These are phyloP conservation scores for Girardinichthys multiradiatus DNA, from an alignment of 2,113 vertebrate genomes.

Conservation along the genomic window DNA sequence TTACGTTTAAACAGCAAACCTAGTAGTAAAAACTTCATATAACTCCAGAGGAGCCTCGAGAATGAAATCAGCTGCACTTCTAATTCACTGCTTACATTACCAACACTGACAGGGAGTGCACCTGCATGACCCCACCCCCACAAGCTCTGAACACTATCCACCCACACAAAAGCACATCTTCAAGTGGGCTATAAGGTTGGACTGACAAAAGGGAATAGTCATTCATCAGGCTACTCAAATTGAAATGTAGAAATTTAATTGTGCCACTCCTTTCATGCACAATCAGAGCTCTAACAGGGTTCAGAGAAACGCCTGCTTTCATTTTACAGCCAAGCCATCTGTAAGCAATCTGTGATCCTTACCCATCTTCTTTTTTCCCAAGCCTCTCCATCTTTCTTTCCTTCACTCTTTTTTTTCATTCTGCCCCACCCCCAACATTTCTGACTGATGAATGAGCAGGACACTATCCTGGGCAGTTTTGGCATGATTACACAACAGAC, in stretches of 20 bases:
- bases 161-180: not conserved
- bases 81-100: slow-evolving; percentile 47
- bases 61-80: slow-evolving; percentile 52
- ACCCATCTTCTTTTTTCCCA: slow-evolving; percentile 60
- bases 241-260: not conserved
- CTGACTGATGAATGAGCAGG: slow-evolving; percentile 61
- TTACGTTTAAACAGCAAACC: slow-evolving; percentile 2
- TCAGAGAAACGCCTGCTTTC: slow-evolving; percentile 41
- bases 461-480: slow-evolving; percentile 23
- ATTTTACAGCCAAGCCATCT: slow-evolving; percentile 76
- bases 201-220: not conserved
- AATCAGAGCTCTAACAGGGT: slow-evolving; percentile 22
- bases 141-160: slow-evolving; percentile 6
- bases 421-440: not conserved
- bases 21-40: slow-evolving; percentile 35
- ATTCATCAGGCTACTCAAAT: not conserved
- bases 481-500: slow-evolving; percentile 3
- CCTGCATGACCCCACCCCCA: slow-evolving; percentile 54
- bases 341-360: slow-evolving; percentile 77
- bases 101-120: slow-evolving; percentile 51
- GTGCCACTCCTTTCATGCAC: not conserved
- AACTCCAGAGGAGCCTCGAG: slow-evolving; percentile 29
- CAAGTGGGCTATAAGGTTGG: not conserved
- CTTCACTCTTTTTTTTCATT: not conserved
- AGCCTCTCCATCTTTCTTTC: not conserved